Evolutionary conservation across 2,888 invertebrate species (phyloP), one percentile per base, ranked within the genome.

Genomic region (Drosophila meridionalis): DNA sequence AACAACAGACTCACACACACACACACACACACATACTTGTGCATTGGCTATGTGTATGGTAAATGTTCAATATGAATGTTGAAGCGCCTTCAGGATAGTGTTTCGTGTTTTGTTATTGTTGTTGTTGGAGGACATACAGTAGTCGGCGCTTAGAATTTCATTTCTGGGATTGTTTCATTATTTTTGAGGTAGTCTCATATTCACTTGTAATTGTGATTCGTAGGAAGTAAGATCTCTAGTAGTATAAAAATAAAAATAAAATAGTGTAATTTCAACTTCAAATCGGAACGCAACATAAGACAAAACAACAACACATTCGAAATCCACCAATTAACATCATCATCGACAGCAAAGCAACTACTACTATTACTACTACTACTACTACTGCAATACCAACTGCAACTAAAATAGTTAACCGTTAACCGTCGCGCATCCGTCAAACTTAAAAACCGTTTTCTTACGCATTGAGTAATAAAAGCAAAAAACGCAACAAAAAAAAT

Each of bases 201-300:
- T 85, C 85, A 85, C 83, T 85, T 87, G 76, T 83, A 85, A 83
- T 83, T 85, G 87, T 85, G 87, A 85, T 87, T 85, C 73, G 79
- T 85, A 87, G 85, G 83, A 76, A 85, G 83, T 87, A 85, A 85
- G 85, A 83, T 87, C 85, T 85, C 83, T 85, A 85, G 81, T 83
- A 83, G 73, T 80, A 57, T 78, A 81, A 78, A 73, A 77, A 58
- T 65, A 73, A 70, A 81, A 76, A 68, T 81, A 85, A 80, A 81
- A 78, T 82, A 85, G 71, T 80, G 70, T 77, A 80, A 76, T 76
- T 75, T 75, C 42, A 71, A 72, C 60, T 67, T 59, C 42, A 83
- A 82, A 80, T 83, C 87, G 85, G 81, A 85, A 87, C 85, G 76
- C 75, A 80, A 82, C 78, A 78, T 68, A 78, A 67, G 53, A 64